Conservation (phyloP, 2,113 vertebrate genomes). For the Xerus inauris region DNA sequence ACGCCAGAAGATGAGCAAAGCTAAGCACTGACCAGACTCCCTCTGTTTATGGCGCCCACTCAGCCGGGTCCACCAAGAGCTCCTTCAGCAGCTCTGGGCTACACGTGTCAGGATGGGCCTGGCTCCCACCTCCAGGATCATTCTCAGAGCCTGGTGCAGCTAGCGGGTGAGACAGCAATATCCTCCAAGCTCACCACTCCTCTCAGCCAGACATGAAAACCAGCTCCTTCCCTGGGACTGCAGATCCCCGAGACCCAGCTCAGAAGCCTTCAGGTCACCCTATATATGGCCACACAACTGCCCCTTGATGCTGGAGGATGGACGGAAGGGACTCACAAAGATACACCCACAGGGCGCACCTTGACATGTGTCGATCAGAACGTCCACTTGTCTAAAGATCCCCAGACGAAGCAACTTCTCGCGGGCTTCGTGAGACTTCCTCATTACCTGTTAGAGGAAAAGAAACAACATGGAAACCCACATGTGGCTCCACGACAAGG, state of each 20-base stretch:
- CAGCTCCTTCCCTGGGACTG: not conserved
- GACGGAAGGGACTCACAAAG: rapidly evolving
- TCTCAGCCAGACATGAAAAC: rapidly evolving
- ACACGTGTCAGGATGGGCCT: rapidly evolving
- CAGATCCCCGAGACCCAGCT: rapidly evolving
- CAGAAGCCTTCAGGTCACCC: not conserved
- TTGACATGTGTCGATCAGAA: constrained; percentile 95
- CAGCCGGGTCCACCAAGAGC: rapidly evolving
- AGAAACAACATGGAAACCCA: no score
- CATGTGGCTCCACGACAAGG: rapidly evolving
- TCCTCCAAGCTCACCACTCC: not conserved
- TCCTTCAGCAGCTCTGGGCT: rapidly evolving
- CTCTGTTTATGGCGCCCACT: not conserved
- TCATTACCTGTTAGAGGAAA: constrained; percentile 92
- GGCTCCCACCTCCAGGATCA: not conserved
- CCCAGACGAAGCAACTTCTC: constrained; percentile 94
- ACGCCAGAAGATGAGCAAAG: not conserved
- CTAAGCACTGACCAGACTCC: no score
- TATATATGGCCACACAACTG: not conserved
- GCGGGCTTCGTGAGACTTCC: constrained; percentile 93
- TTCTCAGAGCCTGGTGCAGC: rapidly evolving
- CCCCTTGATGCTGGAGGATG: not conserved
- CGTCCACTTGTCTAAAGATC: constrained; percentile 96
- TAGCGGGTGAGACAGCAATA: rapidly evolving
- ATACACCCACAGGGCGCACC: constrained; percentile 82